These are phyloP conservation scores for Arbacia lixula DNA, from an alignment of 53 echinoderm and acorn worm genomes.

Conservation along the genomic window DNA sequence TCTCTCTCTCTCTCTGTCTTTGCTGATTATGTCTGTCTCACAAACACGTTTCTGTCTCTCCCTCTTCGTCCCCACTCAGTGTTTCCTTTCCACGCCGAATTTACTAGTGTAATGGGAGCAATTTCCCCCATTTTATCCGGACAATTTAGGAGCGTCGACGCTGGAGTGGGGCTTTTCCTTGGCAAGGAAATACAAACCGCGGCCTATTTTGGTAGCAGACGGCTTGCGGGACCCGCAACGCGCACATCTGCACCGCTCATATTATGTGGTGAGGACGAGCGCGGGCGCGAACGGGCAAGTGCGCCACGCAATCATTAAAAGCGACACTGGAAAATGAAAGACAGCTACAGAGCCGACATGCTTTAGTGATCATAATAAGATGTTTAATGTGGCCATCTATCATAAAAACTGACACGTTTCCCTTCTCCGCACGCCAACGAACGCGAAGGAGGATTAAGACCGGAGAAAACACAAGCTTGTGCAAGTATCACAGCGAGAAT, in stretches of 20 bases:
- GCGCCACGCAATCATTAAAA: too few species aligned
- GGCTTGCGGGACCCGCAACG: too few species aligned
- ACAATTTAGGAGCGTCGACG: background rate
- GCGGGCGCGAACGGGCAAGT: too few species aligned
- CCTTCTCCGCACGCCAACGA: background rate
- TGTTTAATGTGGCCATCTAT: slow-evolving; percentile 44
- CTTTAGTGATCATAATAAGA: slow-evolving; percentile 27
- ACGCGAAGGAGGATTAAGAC: background rate
- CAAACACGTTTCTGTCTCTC: too few species aligned
- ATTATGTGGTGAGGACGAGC: too few species aligned
- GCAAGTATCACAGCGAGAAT: too few species aligned
- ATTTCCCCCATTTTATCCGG: background rate
- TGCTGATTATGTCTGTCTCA: background rate
- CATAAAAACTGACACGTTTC: slow-evolving; percentile 14
- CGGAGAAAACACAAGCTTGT: background rate
- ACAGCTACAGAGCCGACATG: slow-evolving; percentile 12
- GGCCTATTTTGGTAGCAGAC: too few species aligned
- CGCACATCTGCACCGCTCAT: too few species aligned
- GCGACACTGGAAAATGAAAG: too few species aligned
- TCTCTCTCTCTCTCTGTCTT: background rate
- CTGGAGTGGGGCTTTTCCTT: background rate
- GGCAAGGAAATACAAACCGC: too few species aligned
- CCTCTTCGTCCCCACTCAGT: background rate
- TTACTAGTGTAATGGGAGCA: slow-evolving; percentile 3
- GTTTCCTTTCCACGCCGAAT: too few species aligned